phyloP scores from a whole-genome alignment of 2,797 vertebrate species.

The Gymnothorax reevesii region DNA sequence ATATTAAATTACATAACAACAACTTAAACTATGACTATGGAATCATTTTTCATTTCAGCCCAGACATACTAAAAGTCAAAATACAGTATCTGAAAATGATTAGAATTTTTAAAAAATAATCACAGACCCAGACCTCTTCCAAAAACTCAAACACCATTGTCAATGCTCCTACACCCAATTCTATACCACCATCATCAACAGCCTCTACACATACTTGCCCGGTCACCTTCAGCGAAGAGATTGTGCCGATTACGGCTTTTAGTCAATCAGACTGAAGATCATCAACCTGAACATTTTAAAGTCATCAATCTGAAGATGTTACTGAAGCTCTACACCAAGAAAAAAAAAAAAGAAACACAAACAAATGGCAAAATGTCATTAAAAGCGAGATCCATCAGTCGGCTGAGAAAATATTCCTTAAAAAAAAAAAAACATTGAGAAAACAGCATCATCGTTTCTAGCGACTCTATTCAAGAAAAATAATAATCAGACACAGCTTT shows the following conservation, averaged over 20 bases:
- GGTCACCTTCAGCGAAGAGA: conserved; percentile 19
- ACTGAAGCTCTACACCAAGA: background rate
- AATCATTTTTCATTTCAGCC: background rate
- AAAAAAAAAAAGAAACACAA: background rate
- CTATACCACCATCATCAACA: background rate
- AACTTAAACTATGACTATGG: background rate
- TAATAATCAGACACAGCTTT: background rate
- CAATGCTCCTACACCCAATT: background rate
- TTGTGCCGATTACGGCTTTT: conserved; percentile 41
- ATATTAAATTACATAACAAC: background rate
- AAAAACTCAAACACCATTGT: background rate
- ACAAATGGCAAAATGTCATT: background rate
- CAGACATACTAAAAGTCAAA: background rate
- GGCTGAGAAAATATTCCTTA: conserved; percentile 49
- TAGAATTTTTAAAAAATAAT: background rate
- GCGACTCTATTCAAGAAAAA: too few species aligned
- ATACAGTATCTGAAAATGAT: too few species aligned
- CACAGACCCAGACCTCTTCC: background rate
- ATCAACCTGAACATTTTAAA: conserved; percentile 21
- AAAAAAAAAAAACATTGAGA: conserved; percentile 41
- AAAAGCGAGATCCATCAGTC: conserved; percentile 31
- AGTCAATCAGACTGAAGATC: conserved; percentile 37
- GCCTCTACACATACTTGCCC: conserved; percentile 18
- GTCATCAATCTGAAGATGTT: conserved; percentile 24
- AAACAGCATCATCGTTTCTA: conserved; percentile 27